phyloP scores from a whole-genome alignment of 2,113 vertebrate species.

The Rattus rattus region DNA sequence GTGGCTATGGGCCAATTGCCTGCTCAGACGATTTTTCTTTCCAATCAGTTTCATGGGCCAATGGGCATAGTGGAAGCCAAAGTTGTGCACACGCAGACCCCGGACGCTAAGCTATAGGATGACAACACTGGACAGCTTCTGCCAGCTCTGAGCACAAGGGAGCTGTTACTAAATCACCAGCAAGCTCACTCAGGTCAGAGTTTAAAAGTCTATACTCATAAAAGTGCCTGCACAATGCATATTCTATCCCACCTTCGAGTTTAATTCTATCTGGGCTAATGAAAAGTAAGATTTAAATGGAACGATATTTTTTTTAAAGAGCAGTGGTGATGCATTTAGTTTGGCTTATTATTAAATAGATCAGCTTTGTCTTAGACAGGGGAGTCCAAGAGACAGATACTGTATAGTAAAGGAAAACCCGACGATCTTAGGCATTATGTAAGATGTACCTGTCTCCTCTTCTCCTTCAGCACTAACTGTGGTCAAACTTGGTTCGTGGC shows the following conservation, averaged over 20 bases:
- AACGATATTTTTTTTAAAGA: neutral
- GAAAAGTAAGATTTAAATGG: constrained; percentile 45
- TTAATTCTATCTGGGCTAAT: constrained; percentile 50
- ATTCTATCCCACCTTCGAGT: constrained; percentile 3
- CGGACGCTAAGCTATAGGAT: neutral
- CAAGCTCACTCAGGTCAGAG: constrained; percentile 43
- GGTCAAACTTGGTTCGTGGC: neutral
- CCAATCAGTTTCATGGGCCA: constrained; percentile 56
- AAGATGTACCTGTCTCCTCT: neutral
- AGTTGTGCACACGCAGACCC: neutral
- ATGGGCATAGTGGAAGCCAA: constrained; percentile 43
- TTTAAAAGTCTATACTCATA: constrained; percentile 48
- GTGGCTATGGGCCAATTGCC: constrained; percentile 49
- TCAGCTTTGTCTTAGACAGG: neutral
- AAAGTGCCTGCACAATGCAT: constrained; percentile 15
- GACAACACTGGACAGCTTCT: neutral
- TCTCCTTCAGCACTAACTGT: neutral
- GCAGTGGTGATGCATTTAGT: neutral
- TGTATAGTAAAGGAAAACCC: neutral
- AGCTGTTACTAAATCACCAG: constrained; percentile 20
- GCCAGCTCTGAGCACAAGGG: neutral
- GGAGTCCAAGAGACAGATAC: neutral
- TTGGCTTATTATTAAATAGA: constrained; percentile 34
- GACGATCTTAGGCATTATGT: neutral
- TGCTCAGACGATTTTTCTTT: neutral